Conservation (phyloP, 1,140 invertebrate genomes). For the Heliconius eleuchia region DNA sequence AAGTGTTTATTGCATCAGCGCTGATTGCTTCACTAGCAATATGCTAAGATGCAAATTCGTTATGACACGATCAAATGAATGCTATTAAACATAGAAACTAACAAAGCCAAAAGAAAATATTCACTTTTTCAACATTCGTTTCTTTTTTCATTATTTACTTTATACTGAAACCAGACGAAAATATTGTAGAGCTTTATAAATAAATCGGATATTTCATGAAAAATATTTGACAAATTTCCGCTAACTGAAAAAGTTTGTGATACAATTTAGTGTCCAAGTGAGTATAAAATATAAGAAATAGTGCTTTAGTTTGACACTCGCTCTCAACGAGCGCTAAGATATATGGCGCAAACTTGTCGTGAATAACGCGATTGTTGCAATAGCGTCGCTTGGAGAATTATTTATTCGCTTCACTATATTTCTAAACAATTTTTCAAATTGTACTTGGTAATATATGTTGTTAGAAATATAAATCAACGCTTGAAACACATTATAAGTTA, state of each 20-base stretch:
- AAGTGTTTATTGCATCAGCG: slow-evolving; percentile 1
- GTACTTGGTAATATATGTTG: not conserved
- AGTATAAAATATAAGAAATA: slow-evolving; percentile 30
- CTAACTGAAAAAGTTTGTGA: slow-evolving; percentile 24
- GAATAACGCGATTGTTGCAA: slow-evolving; percentile 36
- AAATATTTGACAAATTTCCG: slow-evolving; percentile 19
- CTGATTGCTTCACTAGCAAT: not conserved
- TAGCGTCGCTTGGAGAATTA: slow-evolving; percentile 33
- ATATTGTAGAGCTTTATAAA: slow-evolving; percentile 17
- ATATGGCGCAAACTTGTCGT: slow-evolving; percentile 34
- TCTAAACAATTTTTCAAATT: slow-evolving; percentile 1
- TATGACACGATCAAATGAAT: not conserved
- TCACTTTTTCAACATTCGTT: not conserved
- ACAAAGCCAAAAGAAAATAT: slow-evolving; percentile 4
- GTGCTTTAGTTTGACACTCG: slow-evolving; percentile 33
- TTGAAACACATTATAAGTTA: not conserved
- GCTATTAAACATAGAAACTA: not conserved
- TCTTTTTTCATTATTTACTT: not conserved
- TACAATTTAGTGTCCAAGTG: slow-evolving; percentile 22
- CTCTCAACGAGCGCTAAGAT: slow-evolving; percentile 32
- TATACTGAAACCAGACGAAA: slow-evolving; percentile 1
- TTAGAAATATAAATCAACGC: no score
- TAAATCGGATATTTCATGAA: not conserved
- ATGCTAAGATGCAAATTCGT: not conserved
- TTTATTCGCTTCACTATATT: slow-evolving; percentile 13